Evolutionary conservation across 2,113 vertebrate genomes (phyloP).

Genomic region (Hucho hucho): DNA sequence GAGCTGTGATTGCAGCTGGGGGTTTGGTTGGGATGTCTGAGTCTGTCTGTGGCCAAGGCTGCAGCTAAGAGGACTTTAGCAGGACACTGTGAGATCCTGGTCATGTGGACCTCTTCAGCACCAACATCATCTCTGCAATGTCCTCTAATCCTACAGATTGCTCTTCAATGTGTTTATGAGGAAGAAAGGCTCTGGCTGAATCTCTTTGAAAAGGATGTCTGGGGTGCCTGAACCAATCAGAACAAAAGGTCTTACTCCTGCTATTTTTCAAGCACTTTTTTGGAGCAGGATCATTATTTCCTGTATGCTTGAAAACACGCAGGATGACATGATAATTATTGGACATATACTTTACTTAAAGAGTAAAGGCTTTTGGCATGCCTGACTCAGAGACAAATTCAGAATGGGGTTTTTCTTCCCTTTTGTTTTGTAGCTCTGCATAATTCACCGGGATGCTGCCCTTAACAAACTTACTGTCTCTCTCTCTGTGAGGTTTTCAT

Average conservation of each 20-base stretch:
- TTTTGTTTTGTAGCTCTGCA: constrained; percentile 39
- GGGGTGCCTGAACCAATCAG: constrained; percentile 60
- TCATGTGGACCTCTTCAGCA: constrained; percentile 53
- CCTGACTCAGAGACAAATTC: constrained; percentile 55
- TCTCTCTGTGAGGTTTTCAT: constrained; percentile 26
- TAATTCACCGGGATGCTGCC: constrained; percentile 47
- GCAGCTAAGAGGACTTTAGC: constrained; percentile 62
- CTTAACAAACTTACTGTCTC: constrained; percentile 41
- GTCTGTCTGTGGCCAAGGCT: constrained; percentile 39
- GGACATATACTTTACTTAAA: constrained; percentile 60
- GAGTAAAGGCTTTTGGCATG: constrained; percentile 58
- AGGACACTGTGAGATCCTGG: constrained; percentile 39
- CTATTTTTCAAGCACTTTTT: constrained; percentile 42
- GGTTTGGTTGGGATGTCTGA: constrained; percentile 49
- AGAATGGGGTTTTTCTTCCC: constrained; percentile 29
- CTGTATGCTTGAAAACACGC: constrained; percentile 49
- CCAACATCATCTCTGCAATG: constrained; percentile 58
- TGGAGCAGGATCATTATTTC: constrained; percentile 60
- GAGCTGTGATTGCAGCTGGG: constrained; percentile 55
- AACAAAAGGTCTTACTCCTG: constrained; percentile 42
- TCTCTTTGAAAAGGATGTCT: constrained; percentile 56
- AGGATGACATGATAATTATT: constrained; percentile 60
- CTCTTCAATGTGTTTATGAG: constrained; percentile 57
- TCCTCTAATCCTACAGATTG: constrained; percentile 67
- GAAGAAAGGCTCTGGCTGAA: constrained; percentile 38